Conservation (phyloP, 2,797 vertebrate species). For the Ctenopoma kingsleyae region DNA sequence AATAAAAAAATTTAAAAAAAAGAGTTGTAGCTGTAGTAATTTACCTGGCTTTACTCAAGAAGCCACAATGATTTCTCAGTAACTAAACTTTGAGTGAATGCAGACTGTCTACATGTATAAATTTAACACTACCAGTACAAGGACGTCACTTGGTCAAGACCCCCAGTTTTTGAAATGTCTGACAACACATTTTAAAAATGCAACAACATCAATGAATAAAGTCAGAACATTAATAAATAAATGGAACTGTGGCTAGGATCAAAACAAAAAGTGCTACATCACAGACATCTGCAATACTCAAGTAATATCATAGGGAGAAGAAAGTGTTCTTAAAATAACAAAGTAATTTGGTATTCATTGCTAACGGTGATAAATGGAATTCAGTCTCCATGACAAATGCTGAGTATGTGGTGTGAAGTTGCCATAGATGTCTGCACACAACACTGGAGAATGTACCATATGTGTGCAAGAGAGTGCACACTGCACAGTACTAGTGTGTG, state of each 20-base stretch:
- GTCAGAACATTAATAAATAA: background rate
- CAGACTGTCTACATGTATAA: conserved; percentile 14
- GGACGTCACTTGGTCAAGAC: background rate
- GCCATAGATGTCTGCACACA: conserved; percentile 53
- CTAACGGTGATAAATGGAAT: conserved; percentile 59
- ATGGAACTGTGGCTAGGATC: background rate
- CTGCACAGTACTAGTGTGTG: background rate
- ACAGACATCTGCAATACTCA: background rate
- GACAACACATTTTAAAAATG: background rate
- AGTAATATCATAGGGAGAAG: conserved; percentile 3
- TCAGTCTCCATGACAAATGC: conserved; percentile 59
- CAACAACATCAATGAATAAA: background rate
- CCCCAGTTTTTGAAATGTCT: background rate
- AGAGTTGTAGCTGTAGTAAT: conserved; percentile 9
- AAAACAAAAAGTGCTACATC: conserved; percentile 10
- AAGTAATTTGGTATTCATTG: conserved; percentile 37
- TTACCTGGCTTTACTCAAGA: background rate
- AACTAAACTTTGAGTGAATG: background rate
- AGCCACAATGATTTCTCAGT: conserved; percentile 2
- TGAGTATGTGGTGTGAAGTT: conserved; percentile 51
- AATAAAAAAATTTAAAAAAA: too few relatives aligned
- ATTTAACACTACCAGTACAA: background rate
- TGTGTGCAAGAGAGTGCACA: conserved; percentile 6
- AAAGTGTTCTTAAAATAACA: conserved; percentile 18
- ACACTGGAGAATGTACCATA: conserved; percentile 19